phyloP scores from a whole-genome alignment of 2,888 invertebrate genomes.

The Beris chalybata region DNA sequence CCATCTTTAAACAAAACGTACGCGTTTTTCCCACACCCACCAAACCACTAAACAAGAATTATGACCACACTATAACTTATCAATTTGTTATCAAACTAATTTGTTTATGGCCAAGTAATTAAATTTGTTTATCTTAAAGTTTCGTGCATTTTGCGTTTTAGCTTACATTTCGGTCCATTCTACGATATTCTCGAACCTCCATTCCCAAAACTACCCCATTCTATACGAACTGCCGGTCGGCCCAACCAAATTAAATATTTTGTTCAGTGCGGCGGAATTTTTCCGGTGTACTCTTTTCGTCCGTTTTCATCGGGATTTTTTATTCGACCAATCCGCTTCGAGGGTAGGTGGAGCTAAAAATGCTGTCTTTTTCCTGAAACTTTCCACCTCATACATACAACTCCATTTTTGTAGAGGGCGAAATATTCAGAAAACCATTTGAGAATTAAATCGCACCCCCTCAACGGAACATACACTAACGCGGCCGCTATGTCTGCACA shows the following conservation, averaged over 20 bases:
- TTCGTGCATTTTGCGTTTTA: constrained; percentile 32
- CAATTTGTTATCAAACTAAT: constrained; percentile 40
- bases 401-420: constrained; percentile 26
- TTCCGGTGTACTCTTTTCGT: constrained; percentile 29
- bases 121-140: constrained; percentile 41
- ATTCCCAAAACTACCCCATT: neutral
- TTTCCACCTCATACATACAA: constrained; percentile 21
- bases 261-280: constrained; percentile 21
- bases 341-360: constrained; percentile 39
- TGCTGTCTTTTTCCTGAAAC: constrained; percentile 29
- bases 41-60: constrained; percentile 22
- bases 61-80: constrained; percentile 35
- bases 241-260: no score
- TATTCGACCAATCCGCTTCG: constrained; percentile 37
- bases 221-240: neutral
- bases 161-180: constrained; percentile 22
- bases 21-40: no score
- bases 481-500: constrained; percentile 20
- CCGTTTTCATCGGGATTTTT: constrained; percentile 33
- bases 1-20: no score
- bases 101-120: constrained; percentile 39
- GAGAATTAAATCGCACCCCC: neutral
- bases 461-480: constrained; percentile 10
- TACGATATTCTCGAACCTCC: neutral
- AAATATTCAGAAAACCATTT: constrained; percentile 29